phyloP scores from a whole-genome alignment of 2,888 invertebrate genomes.

The Coelogynopora nodosa region DNA sequence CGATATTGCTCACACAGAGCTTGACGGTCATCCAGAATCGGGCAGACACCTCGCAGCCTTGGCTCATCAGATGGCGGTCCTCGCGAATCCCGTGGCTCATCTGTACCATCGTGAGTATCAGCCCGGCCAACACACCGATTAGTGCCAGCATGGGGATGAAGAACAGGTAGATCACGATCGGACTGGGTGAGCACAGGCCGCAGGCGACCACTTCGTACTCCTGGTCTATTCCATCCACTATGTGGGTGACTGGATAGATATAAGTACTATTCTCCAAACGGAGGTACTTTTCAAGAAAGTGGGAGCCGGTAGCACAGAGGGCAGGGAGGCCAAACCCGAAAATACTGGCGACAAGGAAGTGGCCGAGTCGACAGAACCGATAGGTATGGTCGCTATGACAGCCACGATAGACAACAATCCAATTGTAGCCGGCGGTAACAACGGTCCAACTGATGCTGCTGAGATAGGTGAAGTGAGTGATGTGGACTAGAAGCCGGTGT shows the following conservation, averaged over 20 bases:
- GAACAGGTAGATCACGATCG: background rate
- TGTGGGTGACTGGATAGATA: background rate
- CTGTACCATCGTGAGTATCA: background rate
- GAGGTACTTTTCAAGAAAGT: background rate
- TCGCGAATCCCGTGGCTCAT: too few relatives aligned
- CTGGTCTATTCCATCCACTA: too few relatives aligned
- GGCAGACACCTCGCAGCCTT: slow-evolving; percentile 1
- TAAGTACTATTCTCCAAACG: background rate
- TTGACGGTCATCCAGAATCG: slow-evolving; percentile 17
- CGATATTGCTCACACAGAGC: background rate
- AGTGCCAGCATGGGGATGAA: background rate
- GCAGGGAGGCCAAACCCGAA: background rate
- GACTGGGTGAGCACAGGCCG: background rate
- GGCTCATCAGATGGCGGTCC: background rate
- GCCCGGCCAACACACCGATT: too few relatives aligned
- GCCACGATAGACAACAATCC: background rate
- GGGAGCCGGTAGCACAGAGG: too few relatives aligned
- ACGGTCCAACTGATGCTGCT: background rate
- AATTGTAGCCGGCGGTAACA: background rate
- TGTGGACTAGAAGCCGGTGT: background rate
- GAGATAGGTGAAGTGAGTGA: background rate
- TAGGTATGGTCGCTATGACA: slow-evolving; percentile 16
- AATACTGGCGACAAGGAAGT: background rate
- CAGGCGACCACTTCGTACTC: too few relatives aligned
- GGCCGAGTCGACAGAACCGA: slow-evolving; percentile 1